A percentile compares a stretch with the other conserved stretches of the same genome.
Evolutionary conservation across 2,888 invertebrate genomes (phyloP).

Genomic region (Salpingus planirostris): DNA sequence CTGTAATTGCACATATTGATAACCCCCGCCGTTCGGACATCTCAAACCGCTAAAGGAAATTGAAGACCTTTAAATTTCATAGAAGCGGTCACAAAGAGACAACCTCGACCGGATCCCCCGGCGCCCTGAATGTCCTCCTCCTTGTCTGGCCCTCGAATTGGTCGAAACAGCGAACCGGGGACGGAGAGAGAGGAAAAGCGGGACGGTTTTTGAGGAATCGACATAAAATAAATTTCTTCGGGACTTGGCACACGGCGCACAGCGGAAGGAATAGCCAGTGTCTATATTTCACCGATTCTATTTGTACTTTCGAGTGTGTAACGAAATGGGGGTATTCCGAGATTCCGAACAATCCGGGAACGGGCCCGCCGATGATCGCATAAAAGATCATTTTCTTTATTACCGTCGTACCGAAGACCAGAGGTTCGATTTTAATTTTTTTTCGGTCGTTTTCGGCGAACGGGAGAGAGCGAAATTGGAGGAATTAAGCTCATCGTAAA

Average conservation of each 20-base stretch:
- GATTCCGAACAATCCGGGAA: too few species aligned
- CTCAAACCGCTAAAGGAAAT: conserved; percentile 15
- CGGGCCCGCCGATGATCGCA: too few species aligned
- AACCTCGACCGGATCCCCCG: too few species aligned
- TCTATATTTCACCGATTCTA: conserved; percentile 15
- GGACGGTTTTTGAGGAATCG: conserved; percentile 3
- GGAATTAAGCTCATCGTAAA: too few species aligned
- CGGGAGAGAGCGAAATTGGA: too few species aligned
- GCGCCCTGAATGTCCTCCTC: conserved; percentile 4
- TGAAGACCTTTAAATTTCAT: conserved; percentile 20
- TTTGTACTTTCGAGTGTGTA: conserved; percentile 14
- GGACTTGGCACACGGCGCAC: conserved; percentile 11
- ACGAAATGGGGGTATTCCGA: conserved; percentile 12
- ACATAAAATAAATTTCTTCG: conserved; percentile 12
- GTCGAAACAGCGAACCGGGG: conserved; percentile 1
- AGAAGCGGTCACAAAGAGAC: conserved; percentile 16
- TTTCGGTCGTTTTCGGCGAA: too few species aligned
- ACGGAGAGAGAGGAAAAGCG: conserved; percentile 1
- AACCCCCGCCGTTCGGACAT: conserved; percentile 7
- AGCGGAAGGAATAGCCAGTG: conserved; percentile 10
- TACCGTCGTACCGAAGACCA: too few species aligned
- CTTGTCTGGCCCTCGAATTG: neutral
- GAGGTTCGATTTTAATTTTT: too few species aligned
- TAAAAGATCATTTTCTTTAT: too few species aligned
- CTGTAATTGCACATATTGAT: conserved; percentile 13